phyloP scores from a whole-genome alignment of 2,888 invertebrate genomes.

The Saturnia japonica region DNA sequence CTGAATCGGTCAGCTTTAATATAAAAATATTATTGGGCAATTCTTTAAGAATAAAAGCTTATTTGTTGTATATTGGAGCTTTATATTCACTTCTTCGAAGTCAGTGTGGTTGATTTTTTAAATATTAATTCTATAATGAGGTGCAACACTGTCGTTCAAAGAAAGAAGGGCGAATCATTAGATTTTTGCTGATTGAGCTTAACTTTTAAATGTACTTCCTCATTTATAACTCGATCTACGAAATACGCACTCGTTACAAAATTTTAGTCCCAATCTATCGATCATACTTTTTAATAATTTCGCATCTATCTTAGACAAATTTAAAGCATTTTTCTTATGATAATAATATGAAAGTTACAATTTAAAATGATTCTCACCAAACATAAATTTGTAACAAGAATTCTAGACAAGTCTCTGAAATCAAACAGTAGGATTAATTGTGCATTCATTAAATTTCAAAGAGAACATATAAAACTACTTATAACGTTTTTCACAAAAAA shows the following conservation, averaged over 20 bases:
- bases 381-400: background rate
- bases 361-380: constrained; percentile 1
- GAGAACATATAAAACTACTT: constrained; percentile 3
- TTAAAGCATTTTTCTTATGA: background rate
- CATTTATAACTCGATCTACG: background rate
- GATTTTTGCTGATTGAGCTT: no score
- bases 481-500: constrained; percentile 1
- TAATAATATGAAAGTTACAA: background rate
- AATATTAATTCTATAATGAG: no score
- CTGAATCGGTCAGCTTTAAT: background rate
- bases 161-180: no score
- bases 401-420: background rate
- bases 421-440: background rate
- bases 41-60: background rate
- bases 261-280: background rate
- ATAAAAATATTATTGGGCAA: background rate
- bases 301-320: constrained; percentile 1
- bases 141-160: no score
- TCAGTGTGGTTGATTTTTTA: no score
- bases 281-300: background rate
- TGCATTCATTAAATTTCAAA: background rate
- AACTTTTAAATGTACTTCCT: no score
- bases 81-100: no score
- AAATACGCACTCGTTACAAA: background rate
- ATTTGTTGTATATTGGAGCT: no score